Conservation (phyloP, 1,140 invertebrate genomes). For the Cylas formicarius region DNA sequence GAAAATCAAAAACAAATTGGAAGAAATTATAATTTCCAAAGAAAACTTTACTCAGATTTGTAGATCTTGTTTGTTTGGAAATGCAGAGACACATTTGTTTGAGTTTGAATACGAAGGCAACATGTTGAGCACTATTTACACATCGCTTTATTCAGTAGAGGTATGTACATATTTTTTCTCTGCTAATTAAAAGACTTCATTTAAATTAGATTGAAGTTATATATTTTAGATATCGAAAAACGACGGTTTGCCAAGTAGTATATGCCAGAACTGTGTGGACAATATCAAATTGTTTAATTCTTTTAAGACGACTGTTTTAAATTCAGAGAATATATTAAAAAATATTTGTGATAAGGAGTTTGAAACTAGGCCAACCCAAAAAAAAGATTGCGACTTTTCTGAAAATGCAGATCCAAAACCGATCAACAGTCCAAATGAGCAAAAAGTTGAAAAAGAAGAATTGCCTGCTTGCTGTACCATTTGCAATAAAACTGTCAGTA, state of each 20-base stretch:
- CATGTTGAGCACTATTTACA: background rate
- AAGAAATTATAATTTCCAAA: too few species aligned
- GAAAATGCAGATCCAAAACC: too few species aligned
- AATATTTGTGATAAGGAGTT: too few species aligned
- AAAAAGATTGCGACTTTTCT: too few species aligned
- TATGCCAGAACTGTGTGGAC: background rate
- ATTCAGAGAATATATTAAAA: background rate
- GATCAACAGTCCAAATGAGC: too few species aligned
- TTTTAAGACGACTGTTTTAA: background rate
- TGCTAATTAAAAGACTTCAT: background rate
- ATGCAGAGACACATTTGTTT: slow-evolving; percentile 1
- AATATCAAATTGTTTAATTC: background rate
- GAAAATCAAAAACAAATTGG: too few species aligned
- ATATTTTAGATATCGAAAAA: background rate
- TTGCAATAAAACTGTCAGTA: background rate
- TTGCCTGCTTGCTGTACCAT: background rate
- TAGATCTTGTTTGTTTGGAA: slow-evolving; percentile 9
- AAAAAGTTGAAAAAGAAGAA: background rate
- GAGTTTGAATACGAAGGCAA: background rate
- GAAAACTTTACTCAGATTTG: slow-evolving; percentile 1
- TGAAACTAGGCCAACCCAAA: too few species aligned
- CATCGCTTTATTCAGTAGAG: too few species aligned
- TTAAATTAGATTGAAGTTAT: slow-evolving; percentile 1
- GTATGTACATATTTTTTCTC: too few species aligned
- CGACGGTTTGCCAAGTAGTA: background rate